Evolutionary conservation across 1,140 invertebrate species (phyloP), one percentile per base, ranked within the genome.

Genomic region (Drosophila pachea): DNA sequence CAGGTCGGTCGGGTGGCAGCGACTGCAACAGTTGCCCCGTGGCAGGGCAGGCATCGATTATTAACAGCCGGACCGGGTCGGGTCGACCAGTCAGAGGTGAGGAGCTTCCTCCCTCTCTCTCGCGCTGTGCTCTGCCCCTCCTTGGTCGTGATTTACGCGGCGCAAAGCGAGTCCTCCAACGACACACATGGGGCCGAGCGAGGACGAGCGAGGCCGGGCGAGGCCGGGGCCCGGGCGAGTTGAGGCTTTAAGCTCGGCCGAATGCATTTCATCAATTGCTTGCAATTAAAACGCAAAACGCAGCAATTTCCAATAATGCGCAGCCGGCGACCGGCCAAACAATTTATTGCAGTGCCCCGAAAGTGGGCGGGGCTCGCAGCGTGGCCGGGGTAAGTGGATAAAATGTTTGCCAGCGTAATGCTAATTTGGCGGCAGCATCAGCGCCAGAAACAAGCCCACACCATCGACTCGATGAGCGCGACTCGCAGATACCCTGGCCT

Each of bases 231-330:
- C 9, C 63, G 60, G 22, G 1, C 7, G n/a, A 53, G 54, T 45
- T 56, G 49, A 42, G 60, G 54, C 61, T 59, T 77, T 56, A 70
- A 82, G 64, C 58, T 61, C 63, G 2, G 68, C 4, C 12, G 54
- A 33, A 56, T 65, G 62, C 53, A 56, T 67, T 64, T 32, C 72
- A 78, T 76, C 76, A 79, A 79, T 79, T 79, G 76, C 68, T 61
- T 60, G 76, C 76, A 78, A 79, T 78, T 78, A 78, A 79, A 78
- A 79, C 54, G 72, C 73, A 65, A 72, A 77, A 64, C 64, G 73
- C 76, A 74, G 81, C 49, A 68, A 68, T 81, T 82, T 77, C 77
- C 78, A 81, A 82, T 81, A 79, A 79, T 77, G 74, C 29, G 76
- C 76, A 75, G 48, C 58, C 35, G 35, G 55, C 36, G 7, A 42